phyloP scores from a whole-genome alignment of 2,113 vertebrate species.

The Oostethus manadensis region DNA sequence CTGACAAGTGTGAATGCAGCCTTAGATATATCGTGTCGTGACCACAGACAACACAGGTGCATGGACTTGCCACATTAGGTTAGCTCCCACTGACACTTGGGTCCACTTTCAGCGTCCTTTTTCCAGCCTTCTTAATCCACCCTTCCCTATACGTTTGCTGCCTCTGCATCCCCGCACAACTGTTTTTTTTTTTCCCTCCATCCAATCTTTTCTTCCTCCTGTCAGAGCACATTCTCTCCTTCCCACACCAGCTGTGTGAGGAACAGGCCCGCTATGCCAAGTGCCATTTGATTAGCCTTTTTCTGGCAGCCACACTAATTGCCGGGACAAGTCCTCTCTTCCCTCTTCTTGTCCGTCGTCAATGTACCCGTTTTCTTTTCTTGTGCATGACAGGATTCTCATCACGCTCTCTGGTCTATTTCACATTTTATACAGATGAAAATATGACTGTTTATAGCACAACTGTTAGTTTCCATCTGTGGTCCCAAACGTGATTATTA shows the following conservation, averaged over 20 bases:
- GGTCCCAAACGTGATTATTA: no score
- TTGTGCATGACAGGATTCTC: constrained; percentile 26
- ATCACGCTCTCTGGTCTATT: constrained; percentile 1
- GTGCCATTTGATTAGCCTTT: constrained; percentile 62
- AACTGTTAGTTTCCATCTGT: no score
- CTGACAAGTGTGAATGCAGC: no score
- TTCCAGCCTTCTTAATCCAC: constrained; percentile 17
- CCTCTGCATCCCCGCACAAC: constrained; percentile 2
- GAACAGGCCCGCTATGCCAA: constrained; percentile 54
- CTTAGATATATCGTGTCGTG: no score
- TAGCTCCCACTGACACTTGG: background rate
- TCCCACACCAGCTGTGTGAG: constrained; percentile 58
- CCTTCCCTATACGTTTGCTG: constrained; percentile 6
- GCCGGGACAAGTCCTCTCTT: constrained; percentile 46
- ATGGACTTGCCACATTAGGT: no score
- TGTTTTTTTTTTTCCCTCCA: constrained; percentile 7
- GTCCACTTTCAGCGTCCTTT: background rate
- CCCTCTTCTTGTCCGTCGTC: constrained; percentile 7
- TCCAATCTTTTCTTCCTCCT: constrained; percentile 33
- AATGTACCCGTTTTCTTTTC: constrained; percentile 20
- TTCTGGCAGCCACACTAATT: constrained; percentile 57
- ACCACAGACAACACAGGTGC: no score
- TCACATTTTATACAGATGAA: background rate
- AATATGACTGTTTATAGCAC: no score
- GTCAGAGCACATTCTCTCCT: constrained; percentile 53